Conservation (phyloP, 2,113 vertebrate genomes). For the Python bivittatus region DNA sequence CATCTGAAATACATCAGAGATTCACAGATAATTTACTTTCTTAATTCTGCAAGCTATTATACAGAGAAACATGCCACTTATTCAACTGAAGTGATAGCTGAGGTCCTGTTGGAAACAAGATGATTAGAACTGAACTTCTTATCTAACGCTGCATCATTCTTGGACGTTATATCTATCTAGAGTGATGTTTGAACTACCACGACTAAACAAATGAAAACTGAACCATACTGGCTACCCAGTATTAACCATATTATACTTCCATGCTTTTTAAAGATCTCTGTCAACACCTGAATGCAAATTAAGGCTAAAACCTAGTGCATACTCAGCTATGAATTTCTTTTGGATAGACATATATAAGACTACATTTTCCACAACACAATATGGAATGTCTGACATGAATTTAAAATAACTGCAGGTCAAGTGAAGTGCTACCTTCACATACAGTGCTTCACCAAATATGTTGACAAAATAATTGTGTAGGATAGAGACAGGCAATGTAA, state of each 20-base stretch:
- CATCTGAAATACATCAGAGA: neutral
- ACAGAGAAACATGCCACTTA: slow-evolving; percentile 2
- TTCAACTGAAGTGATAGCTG: neutral
- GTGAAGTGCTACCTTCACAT: neutral
- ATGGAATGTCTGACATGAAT: neutral
- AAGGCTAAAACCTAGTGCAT: neutral
- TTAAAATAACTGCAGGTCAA: neutral
- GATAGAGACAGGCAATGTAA: neutral
- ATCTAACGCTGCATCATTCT: neutral
- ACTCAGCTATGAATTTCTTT: neutral
- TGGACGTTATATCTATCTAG: neutral
- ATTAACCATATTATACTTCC: neutral
- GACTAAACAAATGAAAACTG: neutral
- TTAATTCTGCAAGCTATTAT: neutral
- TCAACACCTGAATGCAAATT: rapidly evolving
- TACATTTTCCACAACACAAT: neutral
- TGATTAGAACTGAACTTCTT: neutral
- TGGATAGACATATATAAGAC: neutral
- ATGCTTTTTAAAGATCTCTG: neutral
- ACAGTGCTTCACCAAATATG: neutral
- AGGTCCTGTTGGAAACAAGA: neutral
- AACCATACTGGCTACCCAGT: neutral
- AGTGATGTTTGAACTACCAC: neutral
- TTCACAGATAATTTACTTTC: neutral
- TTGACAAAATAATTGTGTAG: neutral